These are phyloP conservation scores for Pantherophis guttatus DNA, from an alignment of 2,113 vertebrate genomes.

Conservation along the genomic window DNA sequence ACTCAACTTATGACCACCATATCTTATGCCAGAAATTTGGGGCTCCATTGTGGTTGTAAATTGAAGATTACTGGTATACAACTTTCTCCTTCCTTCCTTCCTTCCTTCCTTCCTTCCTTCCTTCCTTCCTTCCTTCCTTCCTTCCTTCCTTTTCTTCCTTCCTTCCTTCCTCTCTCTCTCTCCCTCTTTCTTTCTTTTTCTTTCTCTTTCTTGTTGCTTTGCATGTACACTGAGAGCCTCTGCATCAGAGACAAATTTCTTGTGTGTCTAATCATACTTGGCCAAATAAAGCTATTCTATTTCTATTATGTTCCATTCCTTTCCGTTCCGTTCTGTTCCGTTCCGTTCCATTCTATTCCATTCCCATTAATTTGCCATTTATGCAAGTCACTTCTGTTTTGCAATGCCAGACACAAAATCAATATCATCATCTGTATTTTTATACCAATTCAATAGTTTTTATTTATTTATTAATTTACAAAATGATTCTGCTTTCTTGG, in stretches of 20 bases:
- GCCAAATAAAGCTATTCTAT: neutral
- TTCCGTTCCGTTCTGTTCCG: too few relatives aligned
- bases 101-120: too few relatives aligned
- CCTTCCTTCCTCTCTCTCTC: too few relatives aligned
- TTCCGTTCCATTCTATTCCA: too few relatives aligned
- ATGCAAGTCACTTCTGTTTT: neutral
- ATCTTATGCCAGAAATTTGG: neutral
- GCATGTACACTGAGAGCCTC: neutral
- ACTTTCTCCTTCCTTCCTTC: neutral
- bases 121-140: too few relatives aligned
- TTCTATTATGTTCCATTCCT: neutral
- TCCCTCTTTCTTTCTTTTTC: too few relatives aligned
- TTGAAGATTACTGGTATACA: neutral
- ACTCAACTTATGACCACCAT: neutral
- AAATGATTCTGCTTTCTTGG: neutral
- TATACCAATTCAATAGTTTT: neutral
- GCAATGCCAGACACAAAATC: neutral
- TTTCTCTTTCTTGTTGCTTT: neutral
- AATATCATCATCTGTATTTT: neutral
- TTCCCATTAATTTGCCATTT: neutral
- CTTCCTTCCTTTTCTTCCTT: too few relatives aligned
- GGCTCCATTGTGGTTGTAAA: neutral
- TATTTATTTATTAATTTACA: neutral
- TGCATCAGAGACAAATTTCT: neutral
- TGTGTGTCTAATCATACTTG: neutral